Conservation (phyloP, 2,113 vertebrate species). For the Erythrolamprus reginae region DNA sequence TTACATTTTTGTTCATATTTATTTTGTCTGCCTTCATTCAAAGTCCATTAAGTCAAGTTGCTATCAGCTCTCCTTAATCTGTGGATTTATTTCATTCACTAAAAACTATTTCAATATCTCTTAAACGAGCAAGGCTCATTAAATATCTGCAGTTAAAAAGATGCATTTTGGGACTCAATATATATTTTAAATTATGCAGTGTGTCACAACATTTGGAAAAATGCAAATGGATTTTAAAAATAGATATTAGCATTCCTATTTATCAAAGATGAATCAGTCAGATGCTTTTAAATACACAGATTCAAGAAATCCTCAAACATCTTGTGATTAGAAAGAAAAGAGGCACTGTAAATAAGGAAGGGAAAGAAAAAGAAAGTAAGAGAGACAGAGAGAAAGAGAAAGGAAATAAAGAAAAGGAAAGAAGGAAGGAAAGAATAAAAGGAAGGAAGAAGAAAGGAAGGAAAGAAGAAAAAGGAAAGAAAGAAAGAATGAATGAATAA, state of each 20-base stretch:
- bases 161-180: neutral
- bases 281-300: neutral
- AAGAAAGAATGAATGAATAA: too few relatives aligned
- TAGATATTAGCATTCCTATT: neutral
- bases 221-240: neutral
- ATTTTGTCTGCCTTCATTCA: neutral
- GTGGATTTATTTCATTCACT: neutral
- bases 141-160: neutral
- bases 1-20: neutral
- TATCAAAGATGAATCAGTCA: neutral
- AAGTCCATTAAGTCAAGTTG: neutral
- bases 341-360: neutral
- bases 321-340: neutral
- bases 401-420: neutral
- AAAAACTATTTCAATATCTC: neutral
- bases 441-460: fast-evolving
- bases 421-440: too few relatives aligned
- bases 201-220: neutral
- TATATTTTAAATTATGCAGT: neutral
- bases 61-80: neutral
- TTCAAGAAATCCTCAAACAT: neutral
- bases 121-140: neutral
- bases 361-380: neutral
- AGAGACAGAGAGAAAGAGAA: neutral
- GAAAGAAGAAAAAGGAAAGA: fast-evolving